These are phyloP conservation scores for Rhynchomys soricoides DNA, from an alignment of 2,113 vertebrate species.

Conservation along the genomic window DNA sequence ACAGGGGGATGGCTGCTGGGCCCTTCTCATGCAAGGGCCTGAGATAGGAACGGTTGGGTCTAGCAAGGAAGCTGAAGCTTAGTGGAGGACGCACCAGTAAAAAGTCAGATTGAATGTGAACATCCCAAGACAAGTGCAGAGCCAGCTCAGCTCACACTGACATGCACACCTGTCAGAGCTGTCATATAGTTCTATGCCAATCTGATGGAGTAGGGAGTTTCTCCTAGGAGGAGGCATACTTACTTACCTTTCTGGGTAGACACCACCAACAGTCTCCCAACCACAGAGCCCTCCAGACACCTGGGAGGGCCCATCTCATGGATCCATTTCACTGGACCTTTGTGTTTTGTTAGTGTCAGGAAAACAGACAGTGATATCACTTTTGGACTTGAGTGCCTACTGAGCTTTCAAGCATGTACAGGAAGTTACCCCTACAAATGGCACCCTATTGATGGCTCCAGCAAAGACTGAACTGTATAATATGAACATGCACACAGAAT, in stretches of 20 bases:
- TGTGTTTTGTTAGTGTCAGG: background rate
- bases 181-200: background rate
- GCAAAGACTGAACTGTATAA: background rate
- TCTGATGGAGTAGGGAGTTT: background rate
- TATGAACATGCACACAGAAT: background rate
- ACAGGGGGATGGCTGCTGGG: background rate
- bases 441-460: background rate
- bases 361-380: background rate
- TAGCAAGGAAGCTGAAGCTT: background rate
- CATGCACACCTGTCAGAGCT: conserved; percentile 42
- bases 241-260: conserved; percentile 57
- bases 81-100: background rate
- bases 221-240: conserved; percentile 44
- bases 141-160: background rate
- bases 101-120: background rate
- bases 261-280: background rate
- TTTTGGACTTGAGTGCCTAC: background rate
- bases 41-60: background rate
- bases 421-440: background rate
- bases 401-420: background rate
- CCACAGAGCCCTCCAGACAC: background rate
- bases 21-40: conserved; percentile 31
- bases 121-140: conserved; percentile 9
- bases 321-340: background rate
- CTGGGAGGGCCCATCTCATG: background rate